These are phyloP conservation scores for Drosophila pseudotakahashii DNA, from an alignment of 2,888 invertebrate species.

Conservation along the genomic window DNA sequence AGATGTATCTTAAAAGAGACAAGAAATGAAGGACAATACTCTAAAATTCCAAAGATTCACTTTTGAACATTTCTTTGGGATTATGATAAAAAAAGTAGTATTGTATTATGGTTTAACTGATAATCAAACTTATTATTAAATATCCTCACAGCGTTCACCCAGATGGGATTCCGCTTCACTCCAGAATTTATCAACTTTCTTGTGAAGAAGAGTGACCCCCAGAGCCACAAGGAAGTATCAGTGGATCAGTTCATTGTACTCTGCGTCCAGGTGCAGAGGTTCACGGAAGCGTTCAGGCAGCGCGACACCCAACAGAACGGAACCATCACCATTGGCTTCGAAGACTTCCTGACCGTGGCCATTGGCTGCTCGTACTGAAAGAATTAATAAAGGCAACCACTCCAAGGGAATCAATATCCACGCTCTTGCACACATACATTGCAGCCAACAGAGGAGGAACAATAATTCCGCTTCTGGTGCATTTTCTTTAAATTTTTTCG, in stretches of 20 bases:
- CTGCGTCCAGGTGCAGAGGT: constrained; percentile 94
- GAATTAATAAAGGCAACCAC: not conserved
- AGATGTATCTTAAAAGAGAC: too few relatives aligned
- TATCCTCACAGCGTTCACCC: constrained; percentile 87
- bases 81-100: too few relatives aligned
- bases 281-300: constrained; percentile 93
- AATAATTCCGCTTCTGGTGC: constrained; percentile 55
- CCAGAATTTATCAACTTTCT: constrained; percentile 91
- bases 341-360: constrained; percentile 94
- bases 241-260: constrained; percentile 95
- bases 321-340: constrained; percentile 93
- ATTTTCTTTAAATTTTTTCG: constrained; percentile 47
- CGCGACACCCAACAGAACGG: constrained; percentile 93
- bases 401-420: constrained; percentile 12
- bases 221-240: constrained; percentile 87
- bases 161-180: constrained; percentile 95
- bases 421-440: constrained; percentile 14
- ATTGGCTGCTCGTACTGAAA: constrained; percentile 87
- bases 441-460: constrained; percentile 27
- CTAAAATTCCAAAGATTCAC: too few relatives aligned
- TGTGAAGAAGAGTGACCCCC: constrained; percentile 88
- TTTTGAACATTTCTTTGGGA: too few relatives aligned
- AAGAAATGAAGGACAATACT: too few relatives aligned
- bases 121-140: not conserved
- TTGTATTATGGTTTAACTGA: not conserved